Percentiles rank a stretch among this genome's conserved stretches.
Conservation (phyloP, 64 coral and sea anemone species). For the Montipora capricornis region DNA sequence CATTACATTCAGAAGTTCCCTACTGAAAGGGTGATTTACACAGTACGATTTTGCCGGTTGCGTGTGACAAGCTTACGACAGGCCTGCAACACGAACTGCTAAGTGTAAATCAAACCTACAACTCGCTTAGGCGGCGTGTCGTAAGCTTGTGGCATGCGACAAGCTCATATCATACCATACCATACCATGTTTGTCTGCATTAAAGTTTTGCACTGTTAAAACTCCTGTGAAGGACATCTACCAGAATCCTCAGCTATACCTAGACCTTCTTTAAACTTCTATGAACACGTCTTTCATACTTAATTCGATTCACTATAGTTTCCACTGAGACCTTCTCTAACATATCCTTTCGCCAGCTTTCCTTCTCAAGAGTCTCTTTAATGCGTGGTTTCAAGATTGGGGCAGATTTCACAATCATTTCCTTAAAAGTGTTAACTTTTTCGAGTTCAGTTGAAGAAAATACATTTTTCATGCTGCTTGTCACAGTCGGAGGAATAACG, state of each 20-base stretch:
- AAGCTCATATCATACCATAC: too few species aligned
- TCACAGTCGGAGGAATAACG: constrained; percentile 51
- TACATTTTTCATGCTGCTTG: background rate
- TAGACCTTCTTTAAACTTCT: background rate
- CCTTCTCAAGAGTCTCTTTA: constrained; percentile 11
- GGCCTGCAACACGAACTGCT: too few species aligned
- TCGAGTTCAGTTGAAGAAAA: background rate
- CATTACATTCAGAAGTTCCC: too few species aligned
- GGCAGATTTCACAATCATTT: constrained; percentile 28
- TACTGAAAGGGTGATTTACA: too few species aligned
- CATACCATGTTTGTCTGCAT: too few species aligned
- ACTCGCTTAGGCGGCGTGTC: too few species aligned
- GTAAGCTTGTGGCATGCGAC: too few species aligned
- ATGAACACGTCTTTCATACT: constrained; percentile 58
- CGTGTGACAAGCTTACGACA: too few species aligned
- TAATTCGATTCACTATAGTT: constrained; percentile 58
- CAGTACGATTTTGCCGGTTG: too few species aligned
- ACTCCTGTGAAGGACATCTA: background rate
- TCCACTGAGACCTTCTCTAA: background rate
- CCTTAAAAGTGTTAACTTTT: constrained; percentile 11
- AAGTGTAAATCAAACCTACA: too few species aligned
- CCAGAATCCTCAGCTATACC: background rate
- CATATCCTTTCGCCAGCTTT: constrained; percentile 13
- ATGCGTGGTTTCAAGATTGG: constrained; percentile 41
- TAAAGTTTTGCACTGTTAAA: too few species aligned